A percentile compares a stretch with the other conserved stretches of the same genome.
phyloP scores from a whole-genome alignment of 2,113 vertebrate species.

The Panthera tigris region DNA sequence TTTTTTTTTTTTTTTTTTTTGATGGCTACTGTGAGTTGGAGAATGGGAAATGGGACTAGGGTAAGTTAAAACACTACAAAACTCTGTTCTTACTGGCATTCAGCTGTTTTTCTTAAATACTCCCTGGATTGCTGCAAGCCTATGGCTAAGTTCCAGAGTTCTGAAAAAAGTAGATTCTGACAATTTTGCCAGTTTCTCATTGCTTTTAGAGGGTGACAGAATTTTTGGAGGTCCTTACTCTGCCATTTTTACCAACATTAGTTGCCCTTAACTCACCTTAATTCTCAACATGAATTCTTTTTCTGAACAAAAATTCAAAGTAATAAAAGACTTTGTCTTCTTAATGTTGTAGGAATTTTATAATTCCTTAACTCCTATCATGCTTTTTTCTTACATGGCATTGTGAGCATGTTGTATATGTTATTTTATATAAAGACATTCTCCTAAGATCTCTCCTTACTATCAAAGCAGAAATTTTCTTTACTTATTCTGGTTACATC shows the following conservation, averaged over 20 bases:
- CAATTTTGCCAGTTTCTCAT: not conserved
- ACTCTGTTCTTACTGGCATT: not conserved
- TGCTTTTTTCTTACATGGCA: not conserved
- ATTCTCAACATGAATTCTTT: not conserved
- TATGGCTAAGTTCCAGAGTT: not conserved
- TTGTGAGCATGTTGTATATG: not conserved
- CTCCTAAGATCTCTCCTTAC: not conserved
- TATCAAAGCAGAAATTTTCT: not conserved
- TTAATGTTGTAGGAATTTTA: not conserved
- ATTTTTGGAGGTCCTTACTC: not conserved
- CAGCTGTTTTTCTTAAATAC: not conserved
- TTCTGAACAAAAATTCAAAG: constrained; percentile 1
- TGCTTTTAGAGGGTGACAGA: not conserved
- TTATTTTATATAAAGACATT: not conserved
- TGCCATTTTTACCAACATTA: not conserved
- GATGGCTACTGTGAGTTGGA: not conserved
- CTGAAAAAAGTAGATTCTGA: not conserved
- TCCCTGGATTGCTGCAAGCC: not conserved
- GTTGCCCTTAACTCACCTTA: not conserved
- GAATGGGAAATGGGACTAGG: not conserved
- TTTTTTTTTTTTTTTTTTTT: not conserved
- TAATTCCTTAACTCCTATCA: not conserved
- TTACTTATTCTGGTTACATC: not conserved
- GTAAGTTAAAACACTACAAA: not conserved
- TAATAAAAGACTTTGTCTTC: not conserved